Evolutionary conservation across 2,797 vertebrate genomes (phyloP).

Genomic region (Pitangus sulphuratus): DNA sequence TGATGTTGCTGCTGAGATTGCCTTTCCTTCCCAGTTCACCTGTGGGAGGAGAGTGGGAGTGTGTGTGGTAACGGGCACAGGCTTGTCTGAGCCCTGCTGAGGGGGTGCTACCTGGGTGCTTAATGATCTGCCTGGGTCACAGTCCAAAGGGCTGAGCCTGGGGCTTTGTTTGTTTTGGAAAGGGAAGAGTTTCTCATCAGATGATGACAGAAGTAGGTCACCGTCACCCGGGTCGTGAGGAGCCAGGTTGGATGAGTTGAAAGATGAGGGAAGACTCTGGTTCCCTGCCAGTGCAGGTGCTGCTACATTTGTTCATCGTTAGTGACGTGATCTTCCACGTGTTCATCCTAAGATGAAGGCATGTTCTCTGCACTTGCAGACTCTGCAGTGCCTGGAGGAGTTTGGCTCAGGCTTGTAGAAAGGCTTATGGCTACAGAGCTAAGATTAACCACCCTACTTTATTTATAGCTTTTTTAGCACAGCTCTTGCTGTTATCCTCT

Average conservation of each 20-base stretch:
- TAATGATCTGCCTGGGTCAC: background rate
- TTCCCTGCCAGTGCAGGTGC: background rate
- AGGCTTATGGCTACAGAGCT: background rate
- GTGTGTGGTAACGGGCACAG: background rate
- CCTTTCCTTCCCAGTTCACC: background rate
- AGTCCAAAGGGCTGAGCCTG: background rate
- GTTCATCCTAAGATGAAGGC: background rate
- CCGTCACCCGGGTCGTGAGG: accelerated
- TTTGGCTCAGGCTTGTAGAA: background rate
- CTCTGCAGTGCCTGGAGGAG: background rate
- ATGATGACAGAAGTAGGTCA: background rate
- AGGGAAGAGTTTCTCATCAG: background rate
- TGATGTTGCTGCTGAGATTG: background rate
- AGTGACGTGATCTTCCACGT: background rate
- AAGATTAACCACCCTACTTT: background rate
- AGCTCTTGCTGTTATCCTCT: background rate
- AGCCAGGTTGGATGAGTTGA: background rate
- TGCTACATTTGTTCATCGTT: background rate
- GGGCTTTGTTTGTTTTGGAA: background rate
- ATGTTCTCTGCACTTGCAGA: background rate
- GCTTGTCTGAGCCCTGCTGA: background rate
- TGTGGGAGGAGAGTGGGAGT: accelerated
- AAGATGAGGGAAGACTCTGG: background rate
- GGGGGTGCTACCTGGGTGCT: background rate
- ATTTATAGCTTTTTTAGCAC: background rate